These are phyloP conservation scores for Crepidodera aurea DNA, from an alignment of 2,888 invertebrate genomes.

Conservation along the genomic window DNA sequence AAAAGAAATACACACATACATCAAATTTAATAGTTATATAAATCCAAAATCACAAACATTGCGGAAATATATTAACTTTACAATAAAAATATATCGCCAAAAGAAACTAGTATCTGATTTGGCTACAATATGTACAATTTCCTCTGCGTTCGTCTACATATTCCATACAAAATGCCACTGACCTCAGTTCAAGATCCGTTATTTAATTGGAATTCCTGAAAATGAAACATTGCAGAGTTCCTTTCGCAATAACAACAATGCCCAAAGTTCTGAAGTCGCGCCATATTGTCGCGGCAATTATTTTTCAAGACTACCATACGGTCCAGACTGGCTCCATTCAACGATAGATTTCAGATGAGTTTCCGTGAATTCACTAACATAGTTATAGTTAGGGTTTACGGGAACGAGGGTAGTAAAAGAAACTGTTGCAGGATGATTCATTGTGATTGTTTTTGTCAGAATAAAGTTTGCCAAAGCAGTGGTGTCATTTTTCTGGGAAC, in stretches of 20 bases:
- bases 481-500: too few relatives aligned
- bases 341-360: not conserved
- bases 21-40: too few relatives aligned
- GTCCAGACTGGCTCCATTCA: not conserved
- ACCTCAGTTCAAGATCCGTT: not conserved
- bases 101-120: too few relatives aligned
- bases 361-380: not conserved
- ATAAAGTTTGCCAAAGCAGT: too few relatives aligned
- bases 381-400: not conserved
- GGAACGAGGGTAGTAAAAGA: not conserved
- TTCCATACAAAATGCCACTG: not conserved
- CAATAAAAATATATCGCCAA: too few relatives aligned
- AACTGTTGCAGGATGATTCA: not conserved
- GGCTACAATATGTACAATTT: not conserved
- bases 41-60: too few relatives aligned
- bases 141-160: not conserved
- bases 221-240: not conserved
- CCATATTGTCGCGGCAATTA: not conserved
- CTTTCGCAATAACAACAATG: not conserved
- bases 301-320: not conserved
- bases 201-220: slow-evolving; percentile 7
- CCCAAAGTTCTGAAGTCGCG: slow-evolving; percentile 5
- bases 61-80: too few relatives aligned
- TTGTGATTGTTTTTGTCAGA: not conserved
- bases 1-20: too few relatives aligned